Conservation (phyloP, 2,888 invertebrate species). For the Halocaridina rubra region DNA sequence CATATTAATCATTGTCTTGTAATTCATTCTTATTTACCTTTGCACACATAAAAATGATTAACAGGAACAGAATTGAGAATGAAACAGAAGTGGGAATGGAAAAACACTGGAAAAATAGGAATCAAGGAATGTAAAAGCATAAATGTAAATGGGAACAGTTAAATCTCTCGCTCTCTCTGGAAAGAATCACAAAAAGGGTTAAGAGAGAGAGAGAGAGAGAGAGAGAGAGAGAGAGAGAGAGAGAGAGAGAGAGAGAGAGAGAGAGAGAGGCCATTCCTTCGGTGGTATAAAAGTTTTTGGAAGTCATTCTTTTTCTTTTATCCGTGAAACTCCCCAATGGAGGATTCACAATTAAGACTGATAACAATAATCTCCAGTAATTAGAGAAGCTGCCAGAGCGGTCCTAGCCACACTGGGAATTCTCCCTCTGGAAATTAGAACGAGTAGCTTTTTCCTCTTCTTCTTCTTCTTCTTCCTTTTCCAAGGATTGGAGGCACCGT, state of each 20-base stretch:
- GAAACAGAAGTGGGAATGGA: too few relatives aligned
- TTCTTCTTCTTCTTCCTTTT: too few relatives aligned
- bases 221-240: neutral
- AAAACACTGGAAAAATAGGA: too few relatives aligned
- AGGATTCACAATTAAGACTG: slow-evolving; percentile 51
- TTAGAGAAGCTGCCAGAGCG: slow-evolving; percentile 26
- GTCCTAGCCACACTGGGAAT: neutral
- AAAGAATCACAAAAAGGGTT: neutral
- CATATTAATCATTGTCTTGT: too few relatives aligned
- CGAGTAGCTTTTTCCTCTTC: too few relatives aligned
- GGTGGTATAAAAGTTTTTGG: slow-evolving; percentile 1
- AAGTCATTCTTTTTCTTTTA: neutral
- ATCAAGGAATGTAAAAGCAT: too few relatives aligned
- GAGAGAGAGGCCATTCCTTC: neutral
- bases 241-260: slow-evolving; percentile 17
- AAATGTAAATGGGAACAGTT: too few relatives aligned
- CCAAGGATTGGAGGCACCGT: too few relatives aligned
- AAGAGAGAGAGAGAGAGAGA: neutral
- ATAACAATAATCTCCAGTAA: slow-evolving; percentile 50
- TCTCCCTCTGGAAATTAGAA: slow-evolving; percentile 52
- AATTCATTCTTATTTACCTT: too few relatives aligned
- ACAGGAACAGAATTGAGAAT: too few relatives aligned
- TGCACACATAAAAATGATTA: too few relatives aligned
- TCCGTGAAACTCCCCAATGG: neutral
- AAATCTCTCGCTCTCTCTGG: neutral